Percentiles rank a stretch among this genome's conserved stretches.
These are phyloP conservation scores for Odontamblyopus rebecca DNA, from an alignment of 2,797 vertebrate species.

Conservation along the genomic window DNA sequence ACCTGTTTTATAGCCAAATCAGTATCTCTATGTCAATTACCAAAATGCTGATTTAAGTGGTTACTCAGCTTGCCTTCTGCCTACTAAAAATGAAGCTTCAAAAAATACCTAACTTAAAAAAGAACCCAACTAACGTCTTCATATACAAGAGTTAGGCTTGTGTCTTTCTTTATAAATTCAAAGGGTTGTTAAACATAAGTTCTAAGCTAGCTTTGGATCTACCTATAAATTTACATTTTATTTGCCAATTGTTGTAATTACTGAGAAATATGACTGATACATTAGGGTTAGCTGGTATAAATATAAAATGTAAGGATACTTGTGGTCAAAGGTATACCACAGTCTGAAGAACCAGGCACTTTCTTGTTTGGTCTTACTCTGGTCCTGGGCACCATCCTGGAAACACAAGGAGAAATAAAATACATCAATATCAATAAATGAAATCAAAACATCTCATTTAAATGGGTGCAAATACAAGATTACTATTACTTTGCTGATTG, in stretches of 20 bases:
- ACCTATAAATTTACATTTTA: not conserved
- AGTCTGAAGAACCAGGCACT: conserved; percentile 97
- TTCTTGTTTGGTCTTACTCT: conserved; percentile 92
- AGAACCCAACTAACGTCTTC: too few species aligned
- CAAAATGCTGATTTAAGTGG: too few species aligned
- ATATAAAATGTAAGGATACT: conserved; percentile 88
- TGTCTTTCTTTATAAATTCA: too few species aligned
- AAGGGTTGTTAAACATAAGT: too few species aligned
- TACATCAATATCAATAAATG: not conserved
- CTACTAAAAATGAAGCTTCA: too few species aligned
- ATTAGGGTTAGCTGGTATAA: not conserved
- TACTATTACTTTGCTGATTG: too few species aligned
- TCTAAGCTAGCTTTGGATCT: not conserved
- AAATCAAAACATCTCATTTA: not conserved
- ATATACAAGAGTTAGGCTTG: too few species aligned
- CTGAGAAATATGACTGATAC: conserved; percentile 3
- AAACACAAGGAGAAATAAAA: conserved; percentile 21
- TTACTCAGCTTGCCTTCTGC: too few species aligned
- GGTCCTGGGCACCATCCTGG: conserved; percentile 85
- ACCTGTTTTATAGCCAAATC: too few species aligned
- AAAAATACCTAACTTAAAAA: too few species aligned
- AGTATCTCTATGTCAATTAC: too few species aligned
- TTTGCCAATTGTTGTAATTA: not conserved
- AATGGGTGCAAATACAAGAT: not conserved
- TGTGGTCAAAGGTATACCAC: conserved; percentile 98